phyloP scores from a whole-genome alignment of 1,140 invertebrate genomes.

The Zaprionus inermis region DNA sequence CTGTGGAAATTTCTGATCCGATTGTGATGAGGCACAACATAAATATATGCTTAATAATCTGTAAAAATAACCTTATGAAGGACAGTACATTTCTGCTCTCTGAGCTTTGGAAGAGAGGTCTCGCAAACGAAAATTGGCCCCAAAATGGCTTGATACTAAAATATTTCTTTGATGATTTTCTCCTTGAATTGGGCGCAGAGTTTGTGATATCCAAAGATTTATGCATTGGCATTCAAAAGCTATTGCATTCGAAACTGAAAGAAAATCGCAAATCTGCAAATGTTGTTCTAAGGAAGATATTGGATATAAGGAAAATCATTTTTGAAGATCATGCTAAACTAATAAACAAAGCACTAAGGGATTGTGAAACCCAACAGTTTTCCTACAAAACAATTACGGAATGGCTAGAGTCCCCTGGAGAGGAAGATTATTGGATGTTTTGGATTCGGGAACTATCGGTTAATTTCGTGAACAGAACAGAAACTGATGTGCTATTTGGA shows the following conservation, averaged over 20 bases:
- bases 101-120: background rate
- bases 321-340: background rate
- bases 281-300: slow-evolving; percentile 52
- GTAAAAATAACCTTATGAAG: background rate
- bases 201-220: slow-evolving; percentile 21
- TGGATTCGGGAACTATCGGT: background rate
- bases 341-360: background rate
- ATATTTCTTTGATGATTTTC: slow-evolving; percentile 52
- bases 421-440: background rate
- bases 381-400: slow-evolving; percentile 84
- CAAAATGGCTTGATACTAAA: background rate
- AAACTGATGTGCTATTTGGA: background rate
- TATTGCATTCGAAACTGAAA: slow-evolving; percentile 43
- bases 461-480: background rate
- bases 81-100: background rate
- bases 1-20: background rate
- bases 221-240: slow-evolving; percentile 6
- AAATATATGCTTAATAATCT: background rate
- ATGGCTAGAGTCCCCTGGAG: slow-evolving; percentile 82
- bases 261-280: slow-evolving; percentile 54
- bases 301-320: background rate
- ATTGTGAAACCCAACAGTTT: slow-evolving; percentile 28
- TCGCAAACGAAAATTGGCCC: background rate
- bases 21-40: background rate
- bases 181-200: slow-evolving; percentile 33